Base-by-base conservation (phyloP, 2,113 vertebrate species). In the Himantopus leucocephalus region DNA sequence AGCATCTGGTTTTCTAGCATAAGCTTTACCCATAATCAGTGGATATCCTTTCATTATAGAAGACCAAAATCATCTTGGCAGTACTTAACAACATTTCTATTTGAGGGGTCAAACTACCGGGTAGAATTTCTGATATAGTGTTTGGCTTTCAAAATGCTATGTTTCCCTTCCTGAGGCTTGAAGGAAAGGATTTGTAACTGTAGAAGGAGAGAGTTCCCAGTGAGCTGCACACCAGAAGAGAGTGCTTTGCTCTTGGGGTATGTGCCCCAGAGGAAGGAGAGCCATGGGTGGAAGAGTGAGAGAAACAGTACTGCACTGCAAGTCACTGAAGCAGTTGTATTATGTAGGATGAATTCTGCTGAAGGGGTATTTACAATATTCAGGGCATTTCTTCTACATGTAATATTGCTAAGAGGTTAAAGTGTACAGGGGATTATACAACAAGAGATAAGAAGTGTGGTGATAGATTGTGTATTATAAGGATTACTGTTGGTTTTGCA, bases 1-100 rank as follows among this genome's bases (percentile, higher is more conserved):
- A 47, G 13, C 50, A 59, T 94, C 66, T 96, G 67, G 45, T 92
- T 83, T 87, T 91, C 34, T 67, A 82, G 73, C 68, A 71, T 37
- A 59, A 87, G 21, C 53, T n/a, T 92, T 89, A 59, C 45, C 81
- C 84, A 2, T 55, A 70, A 6, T 63, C 30, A 75, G 32, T 89
- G 82, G 45, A 71, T 77, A 80, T 75, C 64, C 90, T 93, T 83
- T 96, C 67, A 91, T 96, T 94, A 94, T 30, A 68, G 78, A 88
- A 90, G 55, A 58, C 77, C 55, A 75, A 55, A 76, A 43, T 88
- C 30, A 77, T 89, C 76, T 77, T 92, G 92, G 52, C 85, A 91
- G 55, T 89, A 62, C 73, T 88, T 92, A 87, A 60, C 37, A 85
- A 62, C 11, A 15, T 82, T 84, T 87, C 88, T 95, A 83, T 96